Conservation (phyloP, 2,113 vertebrate species). For the Rhadina sibilatrix region DNA sequence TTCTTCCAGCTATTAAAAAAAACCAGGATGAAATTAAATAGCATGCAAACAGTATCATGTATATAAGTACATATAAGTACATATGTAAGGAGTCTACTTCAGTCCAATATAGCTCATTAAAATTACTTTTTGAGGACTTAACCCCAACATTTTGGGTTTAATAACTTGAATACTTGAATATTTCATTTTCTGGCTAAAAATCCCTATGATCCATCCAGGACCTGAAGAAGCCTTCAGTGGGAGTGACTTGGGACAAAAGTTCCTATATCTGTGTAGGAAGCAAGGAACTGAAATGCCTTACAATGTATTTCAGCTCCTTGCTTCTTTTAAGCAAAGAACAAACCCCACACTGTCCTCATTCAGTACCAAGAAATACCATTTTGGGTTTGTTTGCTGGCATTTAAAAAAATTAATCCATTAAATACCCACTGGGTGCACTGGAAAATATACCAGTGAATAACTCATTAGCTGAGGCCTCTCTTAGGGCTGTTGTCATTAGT, state of each 20-base stretch:
- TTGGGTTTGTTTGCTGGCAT: neutral
- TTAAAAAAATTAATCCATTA: neutral
- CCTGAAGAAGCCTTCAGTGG: too few species aligned
- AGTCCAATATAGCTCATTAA: too few species aligned
- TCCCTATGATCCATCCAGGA: too few species aligned
- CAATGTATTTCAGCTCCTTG: neutral
- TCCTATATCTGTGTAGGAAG: neutral
- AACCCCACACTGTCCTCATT: neutral
- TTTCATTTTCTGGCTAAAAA: too few species aligned
- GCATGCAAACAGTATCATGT: neutral
- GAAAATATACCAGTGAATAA: neutral
- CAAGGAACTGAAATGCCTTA: neutral
- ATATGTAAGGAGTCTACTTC: too few species aligned
- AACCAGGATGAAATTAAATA: neutral
- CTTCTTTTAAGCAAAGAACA: neutral
- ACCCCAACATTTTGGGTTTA: too few species aligned
- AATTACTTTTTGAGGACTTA: too few species aligned
- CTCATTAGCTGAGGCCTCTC: neutral
- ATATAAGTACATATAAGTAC: neutral
- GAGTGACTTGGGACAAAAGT: too few species aligned
- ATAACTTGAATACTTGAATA: too few species aligned
- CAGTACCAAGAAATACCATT: neutral
- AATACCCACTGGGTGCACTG: neutral
- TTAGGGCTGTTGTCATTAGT: neutral
- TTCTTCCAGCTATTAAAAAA: neutral